Evolutionary conservation across 2,797 vertebrate genomes (phyloP).

Genomic region (Lerista edwardsae): DNA sequence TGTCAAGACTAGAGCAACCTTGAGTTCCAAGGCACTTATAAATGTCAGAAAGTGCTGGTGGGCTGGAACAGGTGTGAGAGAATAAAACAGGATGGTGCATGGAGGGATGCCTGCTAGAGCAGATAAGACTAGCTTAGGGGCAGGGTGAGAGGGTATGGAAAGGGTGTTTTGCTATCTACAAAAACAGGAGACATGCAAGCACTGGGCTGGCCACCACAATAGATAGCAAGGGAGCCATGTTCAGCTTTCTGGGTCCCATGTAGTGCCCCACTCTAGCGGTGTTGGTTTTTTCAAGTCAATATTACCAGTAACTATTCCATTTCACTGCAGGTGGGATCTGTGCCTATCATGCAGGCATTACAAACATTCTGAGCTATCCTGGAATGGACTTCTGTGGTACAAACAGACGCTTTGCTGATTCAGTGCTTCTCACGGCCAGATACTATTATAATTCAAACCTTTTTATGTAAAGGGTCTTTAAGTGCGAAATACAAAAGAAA

Average conservation of each 20-base stretch:
- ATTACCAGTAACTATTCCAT: neutral
- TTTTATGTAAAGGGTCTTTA: neutral
- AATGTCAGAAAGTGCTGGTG: too few species aligned
- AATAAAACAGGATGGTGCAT: too few species aligned
- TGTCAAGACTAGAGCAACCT: neutral
- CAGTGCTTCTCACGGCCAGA: constrained; percentile 63
- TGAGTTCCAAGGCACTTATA: too few species aligned
- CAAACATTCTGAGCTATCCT: constrained; percentile 30
- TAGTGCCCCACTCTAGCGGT: neutral
- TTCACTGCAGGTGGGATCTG: constrained; percentile 71
- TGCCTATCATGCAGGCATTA: constrained; percentile 47
- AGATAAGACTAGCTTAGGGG: too few species aligned
- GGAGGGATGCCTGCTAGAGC: too few species aligned
- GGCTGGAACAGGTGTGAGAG: too few species aligned
- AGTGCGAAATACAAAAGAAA: neutral
- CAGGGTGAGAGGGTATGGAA: too few species aligned
- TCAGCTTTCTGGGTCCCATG: neutral
- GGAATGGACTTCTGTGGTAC: constrained; percentile 46
- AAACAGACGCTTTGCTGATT: constrained; percentile 60
- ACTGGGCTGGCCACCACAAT: too few species aligned
- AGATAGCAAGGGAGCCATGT: neutral
- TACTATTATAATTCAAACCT: constrained; percentile 46
- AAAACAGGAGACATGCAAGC: too few species aligned
- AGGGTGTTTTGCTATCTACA: too few species aligned
- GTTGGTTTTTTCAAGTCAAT: neutral